Evolutionary conservation across 2,797 vertebrate genomes (phyloP), one percentile per base, ranked within the genome.

Genomic region (Macropodus opercularis): DNA sequence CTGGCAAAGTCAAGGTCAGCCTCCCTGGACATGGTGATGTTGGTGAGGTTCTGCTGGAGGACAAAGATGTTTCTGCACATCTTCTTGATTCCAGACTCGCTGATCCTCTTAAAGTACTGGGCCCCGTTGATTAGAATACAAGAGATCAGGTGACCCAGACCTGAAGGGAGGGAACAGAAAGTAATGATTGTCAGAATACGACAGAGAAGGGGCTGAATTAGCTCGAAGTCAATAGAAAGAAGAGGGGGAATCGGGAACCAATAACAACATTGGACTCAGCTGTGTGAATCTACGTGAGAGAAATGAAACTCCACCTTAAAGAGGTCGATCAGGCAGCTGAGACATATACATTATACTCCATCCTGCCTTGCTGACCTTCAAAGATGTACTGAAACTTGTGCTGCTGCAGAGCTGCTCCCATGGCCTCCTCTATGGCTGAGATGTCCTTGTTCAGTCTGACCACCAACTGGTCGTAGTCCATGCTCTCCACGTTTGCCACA

Each of bases 371-470:
- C 81, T 68, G 72, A 98, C 97, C 97, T 95, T 99, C 97, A 18
- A 99, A 99, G 75, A 99, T 98, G 66, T 99, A 98, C 85, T 98
- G 97, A 91, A 98, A 98, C 88, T 99, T 99, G 91, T 98, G 96
- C 81, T 96, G 97, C 90, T 98, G 97, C 22, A 99, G 92, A 51
- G 93, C 95, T 6, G 95, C 94, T 0, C 95, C 92, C 96, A 99
- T 97, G 67, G 93, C 94, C 81, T 99, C 97, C 72, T 98, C 97
- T 0, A 98, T 93, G 74, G 95, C 95, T 0, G 96, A 98, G 91
- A 98, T 96, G 87, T 99, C 97, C 88, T 99, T 99, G 78, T 98
- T 98, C 71, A 99, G 94, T 48, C 94, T 94, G 54, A 99, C 96
- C 79, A 99, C 96, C 52, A 98, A 92, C 0, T 96, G 95, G 90